Base-by-base conservation (phyloP, 2,797 vertebrate genomes). In the Miichthys miiuy region DNA sequence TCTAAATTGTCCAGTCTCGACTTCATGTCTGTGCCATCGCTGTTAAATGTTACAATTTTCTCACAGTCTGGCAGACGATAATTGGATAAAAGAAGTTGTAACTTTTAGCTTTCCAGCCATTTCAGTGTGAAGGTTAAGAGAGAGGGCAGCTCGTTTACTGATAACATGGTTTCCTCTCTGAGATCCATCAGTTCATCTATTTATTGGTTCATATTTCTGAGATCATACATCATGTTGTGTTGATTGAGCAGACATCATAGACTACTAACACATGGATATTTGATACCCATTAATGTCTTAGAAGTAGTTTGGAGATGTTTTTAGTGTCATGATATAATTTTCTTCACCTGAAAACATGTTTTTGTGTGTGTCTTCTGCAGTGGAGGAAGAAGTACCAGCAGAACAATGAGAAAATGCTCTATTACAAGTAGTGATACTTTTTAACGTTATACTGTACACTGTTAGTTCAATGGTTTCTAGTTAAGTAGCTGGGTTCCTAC, bases 71-170 rank as follows among this genome's bases (percentile, higher is more conserved):
- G 12, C 17, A 60, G 65, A 66, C 50, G 78, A 86, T 92, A 89
- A 89, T 87, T 91, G 80, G 88, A 73, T 57, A 7, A 58, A 72
- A 7, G 63, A 73, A 68, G 69, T 25, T 80, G 70, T 85, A 41
- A 25, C 65, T n/a, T 79, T 57, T 23, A 65, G 23, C 44, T 72
- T 34, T 61, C 20, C 62, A 18, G n/a, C 17, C 13, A 34, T 65
- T 54, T 73, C 52, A 63, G 27, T 30, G 25, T 48, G 56, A 77
- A 72, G 64, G 63, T 68, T 48, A 71, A 54, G 38, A 82, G 38
- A 42, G 42, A 3, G 50, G 63, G 44, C 42, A 57, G 48, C 68
- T 72, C 44, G 42, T 58, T 71, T 44, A 46, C 20, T 67, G 6
- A 48, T 47, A 9, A 20, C 10, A 47, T 1, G 9, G 2, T 17